phyloP scores from a whole-genome alignment of 2,113 vertebrate species.

The Pyxicephalus adspersus region DNA sequence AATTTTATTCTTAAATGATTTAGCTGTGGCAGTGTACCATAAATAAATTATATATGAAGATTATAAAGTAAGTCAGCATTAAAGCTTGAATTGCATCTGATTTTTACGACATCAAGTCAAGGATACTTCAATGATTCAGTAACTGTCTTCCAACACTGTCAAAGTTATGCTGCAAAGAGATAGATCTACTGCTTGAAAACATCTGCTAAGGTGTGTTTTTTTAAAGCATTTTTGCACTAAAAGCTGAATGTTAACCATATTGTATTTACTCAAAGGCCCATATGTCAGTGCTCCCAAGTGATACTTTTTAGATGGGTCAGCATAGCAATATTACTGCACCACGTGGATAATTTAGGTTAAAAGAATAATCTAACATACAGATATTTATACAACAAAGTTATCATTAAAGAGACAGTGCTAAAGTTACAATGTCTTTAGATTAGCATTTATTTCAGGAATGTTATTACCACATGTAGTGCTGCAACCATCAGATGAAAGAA shows the following conservation, averaged over 20 bases:
- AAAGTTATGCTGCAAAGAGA: slow-evolving; percentile 58
- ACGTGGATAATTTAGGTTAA: slow-evolving; percentile 43
- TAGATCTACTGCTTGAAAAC: slow-evolving; percentile 56
- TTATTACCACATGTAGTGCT: not conserved
- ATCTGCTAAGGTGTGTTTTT: slow-evolving; percentile 48
- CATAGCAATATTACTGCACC: slow-evolving; percentile 41
- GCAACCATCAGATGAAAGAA: not conserved
- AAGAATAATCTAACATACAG: slow-evolving; percentile 20
- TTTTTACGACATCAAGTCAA: slow-evolving; percentile 62
- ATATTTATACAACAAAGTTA: not conserved
- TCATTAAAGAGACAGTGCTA: slow-evolving; percentile 7
- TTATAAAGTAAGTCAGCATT: slow-evolving; percentile 66
- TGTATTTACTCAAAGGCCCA: slow-evolving; percentile 56
- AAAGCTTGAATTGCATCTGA: slow-evolving; percentile 61
- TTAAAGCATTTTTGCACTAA: slow-evolving; percentile 48
- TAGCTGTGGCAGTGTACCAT: slow-evolving; percentile 66
- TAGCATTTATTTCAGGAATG: not conserved
- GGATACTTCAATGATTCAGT: slow-evolving; percentile 59
- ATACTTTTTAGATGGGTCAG: slow-evolving; percentile 55
- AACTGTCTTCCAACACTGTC: slow-evolving; percentile 58
- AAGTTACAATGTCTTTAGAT: not conserved
- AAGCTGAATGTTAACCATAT: slow-evolving; percentile 57
- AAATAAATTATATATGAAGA: slow-evolving; percentile 75
- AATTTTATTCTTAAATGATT: slow-evolving; percentile 75
- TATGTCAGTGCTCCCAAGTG: slow-evolving; percentile 53